Evolutionary conservation across 1,140 invertebrate genomes (phyloP), one percentile per base, ranked within the genome.

Genomic region (Leptinotarsa texana): DNA sequence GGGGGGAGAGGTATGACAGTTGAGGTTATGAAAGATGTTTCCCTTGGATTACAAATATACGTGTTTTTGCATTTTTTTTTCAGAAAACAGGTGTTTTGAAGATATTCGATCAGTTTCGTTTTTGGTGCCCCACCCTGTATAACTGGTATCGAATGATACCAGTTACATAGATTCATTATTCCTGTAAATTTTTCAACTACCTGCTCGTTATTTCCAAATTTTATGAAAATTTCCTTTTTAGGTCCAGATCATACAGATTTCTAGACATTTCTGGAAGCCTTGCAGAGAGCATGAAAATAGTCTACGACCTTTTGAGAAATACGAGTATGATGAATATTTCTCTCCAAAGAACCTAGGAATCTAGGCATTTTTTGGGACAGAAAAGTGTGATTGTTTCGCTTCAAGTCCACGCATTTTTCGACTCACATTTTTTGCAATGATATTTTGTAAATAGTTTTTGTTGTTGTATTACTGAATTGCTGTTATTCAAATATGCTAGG

Each of bases 181-280:
- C 2, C 8, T 42, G 8, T 11, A 42, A 42, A 42, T 33, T 33
- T 33, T 33, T 3, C 33, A 33, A 33, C 8, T 33, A 33, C 33
- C 33, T 33, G 8, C 33, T 33, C 33, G 8, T 33, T 33, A 33
- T 33, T 33, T 8, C 8, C 8, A 33, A 33, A 8, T 42, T 42
- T 42, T 11, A 42, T 42, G 8, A 11, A 11, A 11, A 68, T 75
- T 74, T 77, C 75, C 71, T 74, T 78, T 83, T 77, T 82, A 82
- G 83, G 81, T 82, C 83, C 83, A 63, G 83, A 82, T 78, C 83
- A 84, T 78, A 83, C 83, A 70, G 83, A 84, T 79, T 79, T 83
- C 73, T 84, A 83, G 79, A 72, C 24, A 22, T 57, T 57, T 57
- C 51, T 18, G 65, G 18, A 62, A 61, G 49, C 67, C 48, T 61